Conservation (phyloP, 2,888 invertebrate genomes). For the Proisotoma minuta region DNA sequence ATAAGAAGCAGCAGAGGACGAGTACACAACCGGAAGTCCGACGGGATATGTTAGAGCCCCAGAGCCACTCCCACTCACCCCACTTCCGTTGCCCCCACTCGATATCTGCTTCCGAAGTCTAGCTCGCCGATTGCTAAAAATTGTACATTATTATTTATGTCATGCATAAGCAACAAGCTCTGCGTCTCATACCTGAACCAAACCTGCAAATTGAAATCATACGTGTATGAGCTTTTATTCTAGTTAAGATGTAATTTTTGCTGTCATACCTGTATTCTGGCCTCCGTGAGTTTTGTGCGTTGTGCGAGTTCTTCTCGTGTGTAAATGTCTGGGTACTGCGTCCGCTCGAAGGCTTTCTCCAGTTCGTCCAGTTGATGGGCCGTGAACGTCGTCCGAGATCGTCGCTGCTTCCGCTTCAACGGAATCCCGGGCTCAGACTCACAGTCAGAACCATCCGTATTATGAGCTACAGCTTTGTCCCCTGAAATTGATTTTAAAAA, state of each 20-base stretch:
- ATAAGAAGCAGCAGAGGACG: no score
- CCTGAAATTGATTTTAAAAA: slow-evolving; percentile 50
- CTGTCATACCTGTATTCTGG: slow-evolving; percentile 75
- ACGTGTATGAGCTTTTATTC: no score
- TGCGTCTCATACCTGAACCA: no score
- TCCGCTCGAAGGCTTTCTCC: slow-evolving; percentile 84
- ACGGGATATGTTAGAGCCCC: no score
- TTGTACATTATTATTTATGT: no score
- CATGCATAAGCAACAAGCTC: no score
- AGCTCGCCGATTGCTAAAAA: slow-evolving; percentile 90
- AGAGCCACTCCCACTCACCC: slow-evolving; percentile 45
- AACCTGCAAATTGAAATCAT: slow-evolving; percentile 58
- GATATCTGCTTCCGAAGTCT: slow-evolving; percentile 79
- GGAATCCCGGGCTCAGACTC: slow-evolving; percentile 88
- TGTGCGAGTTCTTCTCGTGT: slow-evolving; percentile 88
- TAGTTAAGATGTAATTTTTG: no score
- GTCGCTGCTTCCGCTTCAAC: slow-evolving; percentile 80
- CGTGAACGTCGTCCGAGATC: slow-evolving; percentile 90
- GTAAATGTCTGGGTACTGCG: slow-evolving; percentile 93
- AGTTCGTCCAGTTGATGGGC: slow-evolving; percentile 87
- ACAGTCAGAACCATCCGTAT: slow-evolving; percentile 65
- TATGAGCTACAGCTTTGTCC: slow-evolving; percentile 51
- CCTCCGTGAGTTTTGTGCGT: slow-evolving; percentile 85
- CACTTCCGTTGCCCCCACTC: slow-evolving; percentile 54
- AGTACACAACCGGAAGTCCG: no score